Evolutionary conservation across 2,888 invertebrate species (phyloP).

Genomic region (Thereva unica): DNA sequence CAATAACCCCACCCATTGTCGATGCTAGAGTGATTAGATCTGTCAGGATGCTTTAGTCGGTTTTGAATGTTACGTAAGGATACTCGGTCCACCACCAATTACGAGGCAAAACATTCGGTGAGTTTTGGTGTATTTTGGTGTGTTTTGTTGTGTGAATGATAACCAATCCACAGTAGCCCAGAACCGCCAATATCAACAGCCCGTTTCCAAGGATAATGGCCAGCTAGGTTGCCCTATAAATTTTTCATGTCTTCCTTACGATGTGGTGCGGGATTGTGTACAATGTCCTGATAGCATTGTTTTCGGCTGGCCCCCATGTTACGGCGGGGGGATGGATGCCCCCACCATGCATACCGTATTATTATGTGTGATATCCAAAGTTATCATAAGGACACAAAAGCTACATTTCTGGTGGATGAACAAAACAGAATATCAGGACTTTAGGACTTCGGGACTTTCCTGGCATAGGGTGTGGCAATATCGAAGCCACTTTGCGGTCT

Average conservation of each 20-base stretch:
- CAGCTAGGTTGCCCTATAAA: conserved; percentile 16
- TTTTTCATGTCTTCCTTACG: conserved; percentile 13
- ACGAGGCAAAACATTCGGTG: no score
- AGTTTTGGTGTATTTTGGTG: no score
- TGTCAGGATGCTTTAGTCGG: no score
- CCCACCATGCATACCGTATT: neutral
- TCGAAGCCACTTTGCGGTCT: conserved; percentile 29
- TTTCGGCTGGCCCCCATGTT: neutral
- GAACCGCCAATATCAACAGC: conserved; percentile 3
- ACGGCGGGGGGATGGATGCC: no score
- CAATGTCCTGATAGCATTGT: conserved; percentile 9
- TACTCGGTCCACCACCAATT: no score
- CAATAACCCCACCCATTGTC: no score
- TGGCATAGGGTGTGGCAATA: conserved; percentile 7
- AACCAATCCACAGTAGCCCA: no score
- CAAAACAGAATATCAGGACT: neutral
- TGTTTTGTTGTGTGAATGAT: no score
- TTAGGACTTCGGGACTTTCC: neutral
- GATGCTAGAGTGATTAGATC: no score
- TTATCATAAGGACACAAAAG: conserved; percentile 18
- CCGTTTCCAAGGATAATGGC: neutral
- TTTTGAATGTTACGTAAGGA: no score
- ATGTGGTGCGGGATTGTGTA: neutral
- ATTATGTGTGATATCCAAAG: conserved; percentile 26
- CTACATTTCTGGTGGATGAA: neutral